A percentile compares a stretch with the other conserved stretches of the same genome.
Evolutionary conservation across 2,113 vertebrate genomes (phyloP).

Genomic region (Serilophus lunatus): DNA sequence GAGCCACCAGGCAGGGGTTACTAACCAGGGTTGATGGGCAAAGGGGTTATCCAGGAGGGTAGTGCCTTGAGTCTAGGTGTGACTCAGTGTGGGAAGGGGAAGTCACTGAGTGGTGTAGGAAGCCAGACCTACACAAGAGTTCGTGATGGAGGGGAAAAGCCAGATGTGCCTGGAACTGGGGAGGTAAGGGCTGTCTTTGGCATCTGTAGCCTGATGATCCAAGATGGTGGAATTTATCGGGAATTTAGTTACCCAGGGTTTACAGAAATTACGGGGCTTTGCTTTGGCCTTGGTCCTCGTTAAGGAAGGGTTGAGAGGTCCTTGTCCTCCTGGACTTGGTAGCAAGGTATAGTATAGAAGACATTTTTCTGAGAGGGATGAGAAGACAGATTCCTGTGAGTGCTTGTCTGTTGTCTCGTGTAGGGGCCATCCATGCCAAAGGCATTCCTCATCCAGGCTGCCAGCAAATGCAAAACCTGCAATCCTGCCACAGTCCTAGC

Average conservation of each 20-base stretch:
- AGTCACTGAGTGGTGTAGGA: background rate
- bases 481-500: background rate
- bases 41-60: background rate
- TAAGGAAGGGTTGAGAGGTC: background rate
- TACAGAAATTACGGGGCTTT: background rate
- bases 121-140: background rate
- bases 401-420: accelerated
- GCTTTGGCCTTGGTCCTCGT: background rate
- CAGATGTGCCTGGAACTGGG: background rate
- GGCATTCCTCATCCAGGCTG: background rate
- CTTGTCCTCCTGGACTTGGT: background rate
- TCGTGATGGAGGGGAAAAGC: background rate
- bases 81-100: background rate
- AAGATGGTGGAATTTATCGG: background rate
- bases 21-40: background rate
- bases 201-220: background rate
- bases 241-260: background rate
- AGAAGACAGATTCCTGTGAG: background rate
- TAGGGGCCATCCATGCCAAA: background rate
- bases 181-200: background rate
- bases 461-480: background rate
- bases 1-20: background rate
- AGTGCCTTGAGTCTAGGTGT: background rate
- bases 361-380: background rate
- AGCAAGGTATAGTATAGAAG: background rate